These are phyloP conservation scores for Chelon labrosus DNA, from an alignment of 2,797 vertebrate genomes.

Conservation along the genomic window DNA sequence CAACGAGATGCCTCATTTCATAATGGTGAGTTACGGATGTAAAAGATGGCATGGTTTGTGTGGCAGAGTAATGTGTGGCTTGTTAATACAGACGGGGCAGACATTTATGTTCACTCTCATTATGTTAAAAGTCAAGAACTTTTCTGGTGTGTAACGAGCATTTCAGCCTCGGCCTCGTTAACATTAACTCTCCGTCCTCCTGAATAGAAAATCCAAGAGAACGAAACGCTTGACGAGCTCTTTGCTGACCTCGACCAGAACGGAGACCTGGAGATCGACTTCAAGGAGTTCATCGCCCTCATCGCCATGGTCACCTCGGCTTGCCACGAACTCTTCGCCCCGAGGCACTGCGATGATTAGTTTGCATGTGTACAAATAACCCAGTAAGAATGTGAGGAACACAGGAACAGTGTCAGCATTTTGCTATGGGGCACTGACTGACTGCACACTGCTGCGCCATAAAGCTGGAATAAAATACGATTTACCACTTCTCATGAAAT, in stretches of 20 bases:
- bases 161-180: neutral
- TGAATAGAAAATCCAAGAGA: slow-evolving; percentile 82
- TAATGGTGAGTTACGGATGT: slow-evolving; percentile 66
- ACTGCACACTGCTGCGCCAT: neutral
- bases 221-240: slow-evolving; percentile 78
- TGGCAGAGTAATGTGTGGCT: neutral
- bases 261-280: slow-evolving; percentile 84
- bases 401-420: slow-evolving; percentile 3
- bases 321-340: slow-evolving; percentile 74
- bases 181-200: neutral
- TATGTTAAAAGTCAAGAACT: too few species aligned
- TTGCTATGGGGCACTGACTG: neutral
- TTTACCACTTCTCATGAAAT: too few species aligned
- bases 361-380: slow-evolving; percentile 1
- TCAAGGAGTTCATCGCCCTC: slow-evolving; percentile 83
- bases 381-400: neutral
- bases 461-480: too few species aligned
- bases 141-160: neutral
- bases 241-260: slow-evolving; percentile 85
- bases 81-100: neutral
- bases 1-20: slow-evolving; percentile 84
- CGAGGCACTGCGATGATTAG: slow-evolving; percentile 17
- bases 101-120: neutral
- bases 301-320: slow-evolving; percentile 86
- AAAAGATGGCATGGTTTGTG: neutral